Base-by-base conservation (phyloP, 2,888 invertebrate species). In the Ophion ellenae region DNA sequence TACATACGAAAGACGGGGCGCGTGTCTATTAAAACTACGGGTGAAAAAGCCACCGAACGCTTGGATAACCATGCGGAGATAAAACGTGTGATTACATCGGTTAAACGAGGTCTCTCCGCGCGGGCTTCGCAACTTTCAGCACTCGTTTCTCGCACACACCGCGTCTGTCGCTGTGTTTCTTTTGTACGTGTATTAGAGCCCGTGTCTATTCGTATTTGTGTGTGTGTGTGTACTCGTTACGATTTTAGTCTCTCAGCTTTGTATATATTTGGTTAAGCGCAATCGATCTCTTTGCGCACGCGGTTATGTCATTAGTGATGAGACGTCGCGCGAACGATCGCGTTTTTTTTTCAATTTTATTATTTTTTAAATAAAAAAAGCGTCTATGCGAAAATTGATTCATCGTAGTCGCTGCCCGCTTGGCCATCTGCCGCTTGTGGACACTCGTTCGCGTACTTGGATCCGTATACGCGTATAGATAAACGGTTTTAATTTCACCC, bases 11-110 rank as follows among this genome's bases (percentile, higher is more conserved):
- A 75, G 57, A 47, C 47, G 47, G 47, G 47, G 53, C 53, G 75
- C 47, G 20, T 75, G 63, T 80, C 66, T 75, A 81, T 81, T 75
- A 67, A 63, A 47, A 67, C 69, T 45, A 71, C 57, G 69, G 74
- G 78, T 36, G 67, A 57, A 75, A 75, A 79, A 80, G 84, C 70
- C 64, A 84, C 70, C 74, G 85, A 85, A 79, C 79, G 79, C 76
- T 83, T 71, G 82, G 75, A 85, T 85, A 85, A 82, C 75, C 74
- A 36, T 20, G 47, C 63, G n/a, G 24, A 73, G 59, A 85, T 47
- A 85, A 75, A 76, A 71, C 71, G 59, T 85, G 64, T 70, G 79
- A 76, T 85, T 85, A 76, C 66, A 79, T 83, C 85, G 85, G 32
- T 36, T 71, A 71, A 85, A 83, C 82, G 85, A 71, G 79, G 82